phyloP scores from a whole-genome alignment of 2,113 vertebrate species.

The Campylomormyrus tamandua region DNA sequence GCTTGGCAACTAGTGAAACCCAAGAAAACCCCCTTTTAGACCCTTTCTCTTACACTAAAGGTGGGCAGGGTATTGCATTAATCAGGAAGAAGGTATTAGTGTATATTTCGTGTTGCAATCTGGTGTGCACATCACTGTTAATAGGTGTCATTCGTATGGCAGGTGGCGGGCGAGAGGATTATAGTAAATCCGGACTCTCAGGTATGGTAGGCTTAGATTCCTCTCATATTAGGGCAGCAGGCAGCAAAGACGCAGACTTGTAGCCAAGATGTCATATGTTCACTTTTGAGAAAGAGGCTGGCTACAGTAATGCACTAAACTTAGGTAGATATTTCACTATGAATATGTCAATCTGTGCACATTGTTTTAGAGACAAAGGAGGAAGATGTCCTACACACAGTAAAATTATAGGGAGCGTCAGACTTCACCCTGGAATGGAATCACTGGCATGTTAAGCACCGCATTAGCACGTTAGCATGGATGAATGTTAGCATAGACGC shows the following conservation, averaged over 20 bases:
- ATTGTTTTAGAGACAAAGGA: background rate
- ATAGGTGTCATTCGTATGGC: background rate
- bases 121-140: background rate
- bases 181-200: background rate
- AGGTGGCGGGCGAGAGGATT: background rate
- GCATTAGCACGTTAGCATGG: constrained; percentile 40
- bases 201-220: background rate
- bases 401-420: background rate
- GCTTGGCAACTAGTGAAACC: background rate
- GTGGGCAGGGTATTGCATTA: background rate
- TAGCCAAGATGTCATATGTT: background rate
- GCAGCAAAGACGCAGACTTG: background rate
- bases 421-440: background rate
- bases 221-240: background rate
- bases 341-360: background rate
- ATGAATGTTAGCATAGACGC: constrained; percentile 31
- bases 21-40: background rate
- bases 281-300: background rate
- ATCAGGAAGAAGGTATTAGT: background rate
- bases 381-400: background rate
- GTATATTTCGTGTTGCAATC: background rate
- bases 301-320: background rate
- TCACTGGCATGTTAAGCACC: background rate
- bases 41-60: background rate
- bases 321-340: background rate